Conservation (phyloP, 2,888 invertebrate species). For the Phytoseiulus persimilis region DNA sequence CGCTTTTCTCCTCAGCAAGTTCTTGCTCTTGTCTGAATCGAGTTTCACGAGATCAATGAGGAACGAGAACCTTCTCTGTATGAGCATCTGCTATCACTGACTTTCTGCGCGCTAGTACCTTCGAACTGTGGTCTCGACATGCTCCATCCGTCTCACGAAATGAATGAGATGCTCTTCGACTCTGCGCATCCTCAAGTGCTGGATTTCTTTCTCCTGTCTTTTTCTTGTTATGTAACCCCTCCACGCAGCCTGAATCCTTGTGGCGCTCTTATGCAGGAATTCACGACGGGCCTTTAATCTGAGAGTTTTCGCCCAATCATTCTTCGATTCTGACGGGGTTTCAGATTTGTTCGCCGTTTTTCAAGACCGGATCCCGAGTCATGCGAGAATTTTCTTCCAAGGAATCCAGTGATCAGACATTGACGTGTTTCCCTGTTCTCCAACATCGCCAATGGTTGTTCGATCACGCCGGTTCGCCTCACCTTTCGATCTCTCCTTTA, state of each 20-base stretch:
- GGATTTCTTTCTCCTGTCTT: conserved; percentile 25
- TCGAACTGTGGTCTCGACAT: conserved; percentile 14
- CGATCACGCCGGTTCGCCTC: not conserved
- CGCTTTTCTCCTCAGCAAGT: conserved; percentile 16
- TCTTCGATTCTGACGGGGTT: no score
- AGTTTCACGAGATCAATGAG: not conserved
- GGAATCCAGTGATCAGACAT: not conserved
- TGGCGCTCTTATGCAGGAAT: conserved; percentile 56
- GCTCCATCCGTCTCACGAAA: conserved; percentile 25
- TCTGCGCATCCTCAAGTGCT: conserved; percentile 30
- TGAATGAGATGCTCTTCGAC: conserved; percentile 32
- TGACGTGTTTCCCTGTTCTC: not conserved
- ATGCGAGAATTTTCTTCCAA: no score
- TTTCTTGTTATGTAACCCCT: conserved; percentile 71
- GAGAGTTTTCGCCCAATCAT: no score
- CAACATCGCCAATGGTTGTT: not conserved
- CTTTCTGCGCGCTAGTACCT: not conserved
- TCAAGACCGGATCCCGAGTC: no score
- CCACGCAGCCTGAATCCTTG: conserved; percentile 77
- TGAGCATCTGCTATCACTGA: not conserved
- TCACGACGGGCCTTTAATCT: conserved; percentile 28
- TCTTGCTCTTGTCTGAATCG: not conserved
- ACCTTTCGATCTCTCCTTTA: conserved; percentile 31
- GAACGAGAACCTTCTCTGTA: not conserved
- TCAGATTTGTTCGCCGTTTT: no score